Conservation (phyloP, 2,888 invertebrate species). For the Luperina testacea region DNA sequence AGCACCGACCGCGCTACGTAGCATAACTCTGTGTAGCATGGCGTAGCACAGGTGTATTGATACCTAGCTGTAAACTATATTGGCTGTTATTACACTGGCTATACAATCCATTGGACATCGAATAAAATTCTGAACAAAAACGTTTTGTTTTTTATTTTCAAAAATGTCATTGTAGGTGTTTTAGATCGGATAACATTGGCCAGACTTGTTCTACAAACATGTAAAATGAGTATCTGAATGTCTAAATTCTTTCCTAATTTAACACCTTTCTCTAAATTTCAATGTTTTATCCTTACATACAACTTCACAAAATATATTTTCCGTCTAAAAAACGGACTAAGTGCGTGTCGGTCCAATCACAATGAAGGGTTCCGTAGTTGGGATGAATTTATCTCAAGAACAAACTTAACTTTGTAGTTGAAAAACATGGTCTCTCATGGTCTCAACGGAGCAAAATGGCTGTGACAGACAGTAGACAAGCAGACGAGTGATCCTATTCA, state of each 20-base stretch:
- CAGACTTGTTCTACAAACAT: neutral
- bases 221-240: neutral
- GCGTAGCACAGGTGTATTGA: conserved; percentile 49
- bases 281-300: no score
- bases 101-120: neutral
- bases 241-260: neutral
- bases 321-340: no score
- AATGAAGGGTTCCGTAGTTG: no score
- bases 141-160: no score
- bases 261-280: neutral
- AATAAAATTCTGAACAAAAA: neutral
- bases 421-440: no score
- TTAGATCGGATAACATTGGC: neutral
- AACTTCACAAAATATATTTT: no score
- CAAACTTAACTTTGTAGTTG: no score
- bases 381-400: no score
- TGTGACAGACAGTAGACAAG: no score
- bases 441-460: no score
- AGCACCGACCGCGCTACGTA: conserved; percentile 49
- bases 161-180: neutral
- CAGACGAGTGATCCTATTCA: no score
- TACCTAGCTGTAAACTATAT: conserved; percentile 25
- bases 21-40: conserved; percentile 47
- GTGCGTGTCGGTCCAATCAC: no score
- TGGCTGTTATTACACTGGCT: neutral